Base-by-base conservation (phyloP, 1,140 invertebrate genomes). In the Colletes latitarsis region DNA sequence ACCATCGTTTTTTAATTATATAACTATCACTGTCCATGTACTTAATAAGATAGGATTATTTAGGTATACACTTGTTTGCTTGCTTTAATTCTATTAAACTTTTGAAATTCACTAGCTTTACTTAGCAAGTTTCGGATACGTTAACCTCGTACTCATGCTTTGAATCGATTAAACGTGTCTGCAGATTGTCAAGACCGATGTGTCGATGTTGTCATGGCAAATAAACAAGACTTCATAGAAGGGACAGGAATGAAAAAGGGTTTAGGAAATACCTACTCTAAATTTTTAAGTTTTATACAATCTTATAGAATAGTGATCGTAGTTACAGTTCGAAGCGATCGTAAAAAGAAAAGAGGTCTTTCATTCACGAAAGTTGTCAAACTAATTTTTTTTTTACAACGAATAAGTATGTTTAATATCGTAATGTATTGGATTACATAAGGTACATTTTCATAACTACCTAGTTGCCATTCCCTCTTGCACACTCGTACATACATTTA, bases 151-250 rank as follows among this genome's bases (percentile, higher is more conserved):
- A 55, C 49, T 57, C 30, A 12, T 15, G 12, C 62, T 6, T 5
- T 17, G 69, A 75, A 75, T 75, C 63, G 78, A 80, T 68, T 53
- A 75, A 60, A 52, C 69, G 14, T 8, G 6, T 6, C 15, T 39
- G 12, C 8, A n/a, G 46, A 15, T 55, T 21, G 14, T 43, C 43
- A 60, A 43, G 6, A 12, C 43, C 41, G 19, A 15, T 43, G 21
- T 17, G 62, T 73, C 53, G 46, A 41, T 30, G 83, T 85, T 83
- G 83, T 21, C 70, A 85, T 85, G 74, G 64, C 43, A 62, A 84
- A 46, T 64, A 81, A 85, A 71, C 73, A 15, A 1, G 5, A 5
- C 41, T 63, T 17, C 15, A n/a, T 8, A 14, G 9, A 41, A 4
- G 39, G 4, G 17, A 10, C 14, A 5, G n/a, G 6, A 9, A n/a